phyloP scores from a whole-genome alignment of 2,797 vertebrate genomes.

The Pseudomugil gertrudae region DNA sequence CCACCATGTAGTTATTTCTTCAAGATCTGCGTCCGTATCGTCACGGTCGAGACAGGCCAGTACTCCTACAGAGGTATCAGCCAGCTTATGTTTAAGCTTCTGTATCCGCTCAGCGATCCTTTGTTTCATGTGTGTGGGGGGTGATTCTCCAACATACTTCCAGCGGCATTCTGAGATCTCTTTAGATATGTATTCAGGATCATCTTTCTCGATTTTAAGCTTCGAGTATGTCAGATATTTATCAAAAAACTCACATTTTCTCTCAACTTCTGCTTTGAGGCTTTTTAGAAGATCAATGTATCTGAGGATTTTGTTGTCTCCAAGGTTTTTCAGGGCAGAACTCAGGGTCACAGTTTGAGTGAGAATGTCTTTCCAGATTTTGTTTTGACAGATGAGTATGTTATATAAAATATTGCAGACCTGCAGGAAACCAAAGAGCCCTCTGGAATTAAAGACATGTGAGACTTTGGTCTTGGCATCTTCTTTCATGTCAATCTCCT shows the following conservation, averaged over 20 bases:
- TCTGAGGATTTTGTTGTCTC: not conserved
- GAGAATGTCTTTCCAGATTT: slow-evolving; percentile 9
- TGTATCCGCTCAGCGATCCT: not conserved
- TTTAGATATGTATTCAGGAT: not conserved
- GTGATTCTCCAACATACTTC: slow-evolving; percentile 7
- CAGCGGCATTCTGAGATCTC: not conserved
- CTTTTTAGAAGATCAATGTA: not conserved
- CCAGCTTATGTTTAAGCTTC: not conserved
- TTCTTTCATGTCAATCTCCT: not conserved
- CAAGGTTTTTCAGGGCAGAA: not conserved
- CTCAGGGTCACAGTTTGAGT: not conserved
- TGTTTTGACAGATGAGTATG: not conserved
- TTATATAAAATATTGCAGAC: slow-evolving; percentile 29
- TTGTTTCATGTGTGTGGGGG: not conserved
- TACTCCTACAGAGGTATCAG: fast-evolving
- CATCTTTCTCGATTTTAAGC: not conserved
- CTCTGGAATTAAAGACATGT: slow-evolving; percentile 1
- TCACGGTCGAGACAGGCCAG: slow-evolving; percentile 9
- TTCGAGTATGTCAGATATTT: slow-evolving; percentile 33
- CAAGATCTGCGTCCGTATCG: fast-evolving
- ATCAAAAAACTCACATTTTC: slow-evolving; percentile 4
- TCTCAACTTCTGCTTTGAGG: slow-evolving; percentile 4
- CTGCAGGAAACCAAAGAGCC: slow-evolving; percentile 32
- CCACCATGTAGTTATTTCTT: slow-evolving; percentile 19
- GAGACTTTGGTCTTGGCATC: not conserved